These are phyloP conservation scores for Mimumesa dahlbomi DNA, from an alignment of 2,888 invertebrate species.

Conservation along the genomic window DNA sequence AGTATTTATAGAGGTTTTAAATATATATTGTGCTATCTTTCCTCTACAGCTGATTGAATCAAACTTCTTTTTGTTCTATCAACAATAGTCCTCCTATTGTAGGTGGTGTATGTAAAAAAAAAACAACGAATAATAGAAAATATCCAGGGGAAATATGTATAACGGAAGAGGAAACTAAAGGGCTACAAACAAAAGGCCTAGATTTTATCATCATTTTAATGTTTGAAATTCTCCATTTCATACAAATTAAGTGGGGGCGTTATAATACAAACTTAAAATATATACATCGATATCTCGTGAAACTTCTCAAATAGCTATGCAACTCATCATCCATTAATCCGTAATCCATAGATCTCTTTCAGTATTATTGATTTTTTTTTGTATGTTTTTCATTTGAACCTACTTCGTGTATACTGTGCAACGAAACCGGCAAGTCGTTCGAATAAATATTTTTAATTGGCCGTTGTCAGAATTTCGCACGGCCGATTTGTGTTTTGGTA, in stretches of 20 bases:
- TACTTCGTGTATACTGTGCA: conserved; percentile 72
- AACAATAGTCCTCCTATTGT: no score
- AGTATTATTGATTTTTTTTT: conserved; percentile 47
- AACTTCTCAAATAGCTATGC: conserved; percentile 74
- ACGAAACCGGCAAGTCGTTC: conserved; percentile 75
- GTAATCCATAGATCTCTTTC: conserved; percentile 71
- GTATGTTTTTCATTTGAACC: conserved; percentile 52
- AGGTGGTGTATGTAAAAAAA: no score
- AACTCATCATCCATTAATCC: conserved; percentile 74
- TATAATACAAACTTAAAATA: conserved; percentile 80
- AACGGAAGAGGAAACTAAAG: no score
- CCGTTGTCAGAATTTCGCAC: conserved; percentile 24
- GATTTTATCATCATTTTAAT: conserved; percentile 75
- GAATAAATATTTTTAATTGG: conserved; percentile 72
- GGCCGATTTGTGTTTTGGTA: conserved; percentile 31
- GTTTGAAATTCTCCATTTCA: conserved; percentile 77
- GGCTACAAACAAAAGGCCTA: background rate
- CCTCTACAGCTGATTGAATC: no score
- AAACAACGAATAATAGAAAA: no score
- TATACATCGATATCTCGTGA: conserved; percentile 78
- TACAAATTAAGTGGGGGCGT: conserved; percentile 78
- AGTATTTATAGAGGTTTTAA: no score
- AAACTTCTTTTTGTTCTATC: no score
- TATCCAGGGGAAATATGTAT: no score
- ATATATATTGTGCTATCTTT: no score